Percentiles rank a stretch among this genome's conserved stretches.
phyloP scores from a whole-genome alignment of 2,113 vertebrate genomes.

The Oncorhynchus clarkii region DNA sequence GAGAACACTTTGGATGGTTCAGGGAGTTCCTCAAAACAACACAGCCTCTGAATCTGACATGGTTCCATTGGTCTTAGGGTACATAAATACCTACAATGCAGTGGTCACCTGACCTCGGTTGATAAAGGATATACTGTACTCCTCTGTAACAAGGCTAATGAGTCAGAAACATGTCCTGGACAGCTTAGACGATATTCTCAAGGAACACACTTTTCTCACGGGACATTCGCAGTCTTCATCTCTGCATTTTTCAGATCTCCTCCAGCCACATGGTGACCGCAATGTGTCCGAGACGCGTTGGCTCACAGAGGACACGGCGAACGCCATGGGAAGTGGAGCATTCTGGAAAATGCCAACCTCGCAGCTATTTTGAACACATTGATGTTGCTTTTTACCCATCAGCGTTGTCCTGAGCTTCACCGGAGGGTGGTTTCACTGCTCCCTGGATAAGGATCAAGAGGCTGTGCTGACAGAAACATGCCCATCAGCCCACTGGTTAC shows the following conservation, averaged over 20 bases:
- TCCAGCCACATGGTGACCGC: conserved; percentile 62
- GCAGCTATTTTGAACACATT: conserved; percentile 59
- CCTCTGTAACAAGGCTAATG: not conserved
- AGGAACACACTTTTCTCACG: not conserved
- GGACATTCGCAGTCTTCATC: not conserved
- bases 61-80: conserved; percentile 13
- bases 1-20: not conserved
- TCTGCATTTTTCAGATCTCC: not conserved
- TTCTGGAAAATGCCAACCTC: conserved; percentile 56
- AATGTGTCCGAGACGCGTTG: conserved; percentile 65
- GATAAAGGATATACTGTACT: not conserved
- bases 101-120: not conserved
- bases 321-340: conserved; percentile 46
- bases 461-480: conserved; percentile 28
- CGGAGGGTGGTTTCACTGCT: conserved; percentile 22
- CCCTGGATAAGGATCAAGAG: conserved; percentile 37
- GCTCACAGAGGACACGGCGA: conserved; percentile 62
- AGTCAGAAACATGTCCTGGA: not conserved
- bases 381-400: conserved; percentile 29
- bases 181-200: not conserved
- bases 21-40: not conserved
- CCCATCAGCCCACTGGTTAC: conserved; percentile 34
- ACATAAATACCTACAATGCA: conserved; percentile 10
- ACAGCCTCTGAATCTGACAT: not conserved
- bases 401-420: conserved; percentile 41